These are phyloP conservation scores for Venusia cambrica DNA, from an alignment of 2,888 invertebrate species.

Conservation along the genomic window DNA sequence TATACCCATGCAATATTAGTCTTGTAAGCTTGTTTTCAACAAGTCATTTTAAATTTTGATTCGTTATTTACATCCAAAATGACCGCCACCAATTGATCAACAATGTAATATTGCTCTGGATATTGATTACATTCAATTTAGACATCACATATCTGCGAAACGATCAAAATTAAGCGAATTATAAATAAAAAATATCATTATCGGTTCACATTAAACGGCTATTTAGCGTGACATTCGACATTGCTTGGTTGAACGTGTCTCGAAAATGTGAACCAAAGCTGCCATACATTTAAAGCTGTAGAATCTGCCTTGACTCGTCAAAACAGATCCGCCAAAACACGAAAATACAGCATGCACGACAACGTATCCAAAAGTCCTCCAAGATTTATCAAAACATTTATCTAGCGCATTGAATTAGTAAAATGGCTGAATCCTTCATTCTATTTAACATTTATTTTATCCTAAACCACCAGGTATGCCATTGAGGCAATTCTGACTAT, in stretches of 20 bases:
- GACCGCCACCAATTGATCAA: constrained; percentile 65
- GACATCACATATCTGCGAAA: constrained; percentile 64
- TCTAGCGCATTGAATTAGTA: constrained; percentile 31
- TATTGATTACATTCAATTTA: constrained; percentile 55
- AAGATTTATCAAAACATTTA: constrained; percentile 42
- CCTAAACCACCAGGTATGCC: constrained; percentile 8
- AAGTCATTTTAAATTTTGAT: constrained; percentile 40
- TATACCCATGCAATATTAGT: constrained; percentile 78
- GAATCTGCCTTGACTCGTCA: constrained; percentile 52
- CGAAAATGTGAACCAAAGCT: constrained; percentile 64
- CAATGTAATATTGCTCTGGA: constrained; percentile 73
- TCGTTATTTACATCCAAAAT: constrained; percentile 44
- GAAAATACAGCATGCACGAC: constrained; percentile 73
- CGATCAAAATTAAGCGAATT: constrained; percentile 57
- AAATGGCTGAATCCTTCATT: constrained; percentile 26
- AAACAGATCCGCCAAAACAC: constrained; percentile 61
- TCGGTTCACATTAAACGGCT: constrained; percentile 54
- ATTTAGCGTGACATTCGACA: constrained; percentile 32
- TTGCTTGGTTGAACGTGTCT: constrained; percentile 34
- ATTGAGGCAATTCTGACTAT: constrained; percentile 24
- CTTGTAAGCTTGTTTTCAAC: constrained; percentile 49
- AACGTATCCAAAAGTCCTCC: constrained; percentile 66
- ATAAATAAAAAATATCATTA: constrained; percentile 44
- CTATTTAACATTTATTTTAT: constrained; percentile 16
- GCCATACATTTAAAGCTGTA: constrained; percentile 72